phyloP scores from a whole-genome alignment of 1,140 invertebrate species.

The Ridgeia piscesae region DNA sequence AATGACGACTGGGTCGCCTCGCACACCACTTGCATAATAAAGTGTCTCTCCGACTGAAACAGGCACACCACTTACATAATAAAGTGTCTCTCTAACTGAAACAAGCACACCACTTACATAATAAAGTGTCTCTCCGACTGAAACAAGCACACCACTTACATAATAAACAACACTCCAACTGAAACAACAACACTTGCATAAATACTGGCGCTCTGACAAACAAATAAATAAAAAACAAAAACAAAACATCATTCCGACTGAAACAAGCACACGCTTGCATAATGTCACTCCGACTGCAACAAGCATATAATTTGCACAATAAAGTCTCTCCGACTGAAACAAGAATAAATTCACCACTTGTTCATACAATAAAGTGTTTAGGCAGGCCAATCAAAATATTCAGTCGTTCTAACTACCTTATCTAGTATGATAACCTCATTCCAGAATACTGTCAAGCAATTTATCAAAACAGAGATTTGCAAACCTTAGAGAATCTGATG shows the following conservation, averaged over 20 bases:
- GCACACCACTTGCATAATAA: slow-evolving; percentile 99
- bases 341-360: slow-evolving; percentile 84
- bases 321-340: slow-evolving; percentile 11
- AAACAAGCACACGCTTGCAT: too few species aligned
- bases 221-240: too few species aligned
- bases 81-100: slow-evolving; percentile 78
- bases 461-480: too few species aligned
- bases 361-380: slow-evolving; percentile 99
- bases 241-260: neutral
- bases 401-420: too few species aligned
- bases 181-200: neutral
- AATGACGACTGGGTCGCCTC: slow-evolving; percentile 73
- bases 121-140: slow-evolving; percentile 86
- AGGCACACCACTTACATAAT: slow-evolving; percentile 94
- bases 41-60: slow-evolving; percentile 74
- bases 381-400: too few species aligned
- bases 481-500: too few species aligned
- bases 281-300: too few species aligned
- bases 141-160: slow-evolving; percentile 82
- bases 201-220: too few species aligned
- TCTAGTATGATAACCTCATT: too few species aligned
- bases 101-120: slow-evolving; percentile 87
- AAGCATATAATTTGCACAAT: too few species aligned
- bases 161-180: slow-evolving; percentile 90
- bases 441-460: too few species aligned